These are phyloP conservation scores for Xylophagus ater DNA, from an alignment of 2,888 invertebrate species.

Conservation along the genomic window DNA sequence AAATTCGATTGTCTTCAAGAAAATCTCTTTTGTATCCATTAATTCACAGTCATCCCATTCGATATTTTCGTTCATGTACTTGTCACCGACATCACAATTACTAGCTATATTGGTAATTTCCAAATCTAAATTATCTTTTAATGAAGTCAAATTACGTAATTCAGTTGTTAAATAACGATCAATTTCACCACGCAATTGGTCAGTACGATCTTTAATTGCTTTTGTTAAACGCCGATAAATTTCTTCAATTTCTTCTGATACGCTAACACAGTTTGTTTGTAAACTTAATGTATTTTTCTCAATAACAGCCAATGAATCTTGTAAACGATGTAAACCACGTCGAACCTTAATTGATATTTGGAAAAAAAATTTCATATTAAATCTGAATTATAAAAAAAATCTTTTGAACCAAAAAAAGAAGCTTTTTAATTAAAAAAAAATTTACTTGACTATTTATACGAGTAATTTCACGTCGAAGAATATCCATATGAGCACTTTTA, in stretches of 20 bases:
- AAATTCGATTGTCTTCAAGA: slow-evolving; percentile 90
- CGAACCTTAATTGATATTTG: slow-evolving; percentile 60
- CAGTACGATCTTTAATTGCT: slow-evolving; percentile 81
- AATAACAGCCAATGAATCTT: slow-evolving; percentile 71
- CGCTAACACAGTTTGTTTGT: slow-evolving; percentile 80
- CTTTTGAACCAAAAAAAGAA: slow-evolving; percentile 23
- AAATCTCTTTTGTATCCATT: slow-evolving; percentile 92
- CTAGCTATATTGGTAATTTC: slow-evolving; percentile 92
- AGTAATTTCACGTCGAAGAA: slow-evolving; percentile 79
- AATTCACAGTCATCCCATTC: slow-evolving; percentile 89
- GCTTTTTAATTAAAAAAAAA: background rate
- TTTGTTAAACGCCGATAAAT: slow-evolving; percentile 77
- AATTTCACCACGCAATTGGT: slow-evolving; percentile 76
- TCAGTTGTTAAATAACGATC: slow-evolving; percentile 87
- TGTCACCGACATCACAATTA: slow-evolving; percentile 93
- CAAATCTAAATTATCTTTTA: slow-evolving; percentile 87
- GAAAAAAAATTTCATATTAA: too few species aligned
- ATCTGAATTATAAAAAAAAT: slow-evolving; percentile 25
- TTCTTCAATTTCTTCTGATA: slow-evolving; percentile 89
- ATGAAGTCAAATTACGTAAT: slow-evolving; percentile 67
- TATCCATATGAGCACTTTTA: slow-evolving; percentile 92
- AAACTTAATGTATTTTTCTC: slow-evolving; percentile 83
- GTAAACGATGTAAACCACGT: slow-evolving; percentile 76
- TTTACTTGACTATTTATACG: slow-evolving; percentile 73
- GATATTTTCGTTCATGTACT: slow-evolving; percentile 80